These are phyloP conservation scores for Protobothrops flavoviridis DNA, from an alignment of 2,113 vertebrate species.

Conservation along the genomic window DNA sequence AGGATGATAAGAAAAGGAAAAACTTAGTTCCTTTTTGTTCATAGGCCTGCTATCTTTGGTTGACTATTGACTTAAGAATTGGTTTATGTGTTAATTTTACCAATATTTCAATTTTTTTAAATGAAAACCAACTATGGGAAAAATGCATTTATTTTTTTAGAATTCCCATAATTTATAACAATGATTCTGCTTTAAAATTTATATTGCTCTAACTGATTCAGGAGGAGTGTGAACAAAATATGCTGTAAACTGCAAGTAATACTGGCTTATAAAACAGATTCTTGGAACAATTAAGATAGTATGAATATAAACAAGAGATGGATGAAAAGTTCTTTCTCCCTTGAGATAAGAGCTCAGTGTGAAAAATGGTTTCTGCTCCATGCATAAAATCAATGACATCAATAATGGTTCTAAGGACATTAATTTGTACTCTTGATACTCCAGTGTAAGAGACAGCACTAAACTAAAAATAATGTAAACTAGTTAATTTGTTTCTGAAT, in stretches of 20 bases:
- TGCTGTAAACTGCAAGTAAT: background rate
- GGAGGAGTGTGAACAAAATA: background rate
- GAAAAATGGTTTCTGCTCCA: conserved; percentile 13
- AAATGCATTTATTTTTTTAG: background rate
- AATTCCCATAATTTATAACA: background rate
- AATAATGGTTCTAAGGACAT: conserved; percentile 9
- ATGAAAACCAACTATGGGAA: background rate
- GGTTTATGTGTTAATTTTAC: background rate
- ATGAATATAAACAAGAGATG: background rate
- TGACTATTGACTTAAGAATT: background rate
- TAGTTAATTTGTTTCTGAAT: conserved; percentile 40
- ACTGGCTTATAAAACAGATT: background rate
- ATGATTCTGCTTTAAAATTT: background rate
- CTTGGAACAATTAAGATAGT: background rate
- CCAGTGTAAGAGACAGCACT: background rate
- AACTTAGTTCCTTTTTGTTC: background rate
- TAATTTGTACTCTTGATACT: conserved; percentile 28
- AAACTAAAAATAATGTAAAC: conserved; percentile 20
- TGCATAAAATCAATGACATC: conserved; percentile 12
- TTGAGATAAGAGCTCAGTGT: conserved; percentile 5
- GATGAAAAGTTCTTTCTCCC: background rate
- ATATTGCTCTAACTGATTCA: background rate
- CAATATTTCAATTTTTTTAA: background rate
- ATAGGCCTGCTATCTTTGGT: background rate
- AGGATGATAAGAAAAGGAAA: background rate